Conservation (phyloP, 2,113 vertebrate genomes). For the Colaptes auratus region DNA sequence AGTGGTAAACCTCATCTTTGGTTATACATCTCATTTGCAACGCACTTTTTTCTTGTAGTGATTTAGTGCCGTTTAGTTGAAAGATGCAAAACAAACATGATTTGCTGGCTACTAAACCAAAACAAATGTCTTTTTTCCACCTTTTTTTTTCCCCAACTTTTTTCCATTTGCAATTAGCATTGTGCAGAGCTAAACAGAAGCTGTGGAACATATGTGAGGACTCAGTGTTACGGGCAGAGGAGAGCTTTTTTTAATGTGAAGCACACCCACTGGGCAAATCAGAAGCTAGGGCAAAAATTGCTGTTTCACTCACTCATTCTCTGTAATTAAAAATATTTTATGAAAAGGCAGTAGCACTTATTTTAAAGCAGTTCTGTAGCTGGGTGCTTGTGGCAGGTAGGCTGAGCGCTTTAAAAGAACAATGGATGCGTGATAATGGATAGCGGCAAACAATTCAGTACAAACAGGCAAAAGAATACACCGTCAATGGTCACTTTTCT, state of each 20-base stretch:
- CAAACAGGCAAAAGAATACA: neutral
- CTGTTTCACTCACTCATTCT: neutral
- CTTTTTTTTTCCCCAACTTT: too few relatives aligned
- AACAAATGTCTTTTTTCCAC: neutral
- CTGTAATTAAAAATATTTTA: conserved; percentile 30
- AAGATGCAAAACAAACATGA: neutral
- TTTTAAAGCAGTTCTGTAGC: conserved; percentile 6
- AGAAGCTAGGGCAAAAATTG: conserved; percentile 15
- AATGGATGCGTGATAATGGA: neutral
- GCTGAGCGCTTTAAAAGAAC: neutral
- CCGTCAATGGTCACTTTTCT: neutral
- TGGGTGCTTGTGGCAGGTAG: neutral
- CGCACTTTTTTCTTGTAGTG: neutral
- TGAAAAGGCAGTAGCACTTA: neutral
- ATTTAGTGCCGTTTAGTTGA: conserved; percentile 5
- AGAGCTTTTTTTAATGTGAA: conserved; percentile 49
- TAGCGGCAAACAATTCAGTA: neutral
- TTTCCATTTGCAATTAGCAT: conserved; percentile 5
- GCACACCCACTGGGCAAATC: neutral
- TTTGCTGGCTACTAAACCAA: conserved; percentile 19
- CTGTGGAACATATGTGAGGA: neutral
- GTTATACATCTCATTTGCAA: neutral
- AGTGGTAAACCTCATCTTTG: neutral
- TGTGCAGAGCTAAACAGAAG: neutral
- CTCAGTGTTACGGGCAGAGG: neutral